Evolutionary conservation across 1,140 invertebrate species (phyloP).

Genomic region (Saccostrea echinata): DNA sequence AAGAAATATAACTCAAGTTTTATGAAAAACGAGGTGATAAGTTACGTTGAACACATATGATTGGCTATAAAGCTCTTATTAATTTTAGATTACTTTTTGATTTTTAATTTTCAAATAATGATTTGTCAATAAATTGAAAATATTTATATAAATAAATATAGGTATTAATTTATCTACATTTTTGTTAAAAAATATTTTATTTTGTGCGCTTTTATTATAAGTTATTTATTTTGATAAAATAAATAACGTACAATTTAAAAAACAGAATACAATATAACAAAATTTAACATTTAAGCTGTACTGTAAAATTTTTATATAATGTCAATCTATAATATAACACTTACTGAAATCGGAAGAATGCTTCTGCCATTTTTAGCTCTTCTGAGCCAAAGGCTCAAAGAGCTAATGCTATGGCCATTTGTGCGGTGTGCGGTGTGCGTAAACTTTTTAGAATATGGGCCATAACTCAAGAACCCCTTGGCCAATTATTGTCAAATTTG

Average conservation of each 20-base stretch:
- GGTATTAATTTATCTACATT: background rate
- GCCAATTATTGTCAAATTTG: too few species aligned
- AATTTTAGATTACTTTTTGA: too few species aligned
- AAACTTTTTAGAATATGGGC: too few species aligned
- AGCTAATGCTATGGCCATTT: too few species aligned
- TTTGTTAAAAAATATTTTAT: background rate
- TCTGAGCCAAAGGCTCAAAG: too few species aligned
- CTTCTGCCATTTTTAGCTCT: too few species aligned
- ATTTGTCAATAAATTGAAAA: background rate
- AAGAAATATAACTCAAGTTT: constrained; percentile 18
- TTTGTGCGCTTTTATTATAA: background rate
- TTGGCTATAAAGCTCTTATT: background rate
- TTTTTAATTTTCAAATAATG: too few species aligned
- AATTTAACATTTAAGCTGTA: too few species aligned
- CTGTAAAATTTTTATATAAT: too few species aligned
- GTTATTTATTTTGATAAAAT: background rate
- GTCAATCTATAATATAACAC: background rate
- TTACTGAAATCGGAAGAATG: background rate
- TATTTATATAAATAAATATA: background rate
- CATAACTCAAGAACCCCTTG: too few species aligned
- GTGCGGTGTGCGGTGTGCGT: too few species aligned
- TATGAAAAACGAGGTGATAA: too few species aligned
- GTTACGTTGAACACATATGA: background rate
- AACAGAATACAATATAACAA: background rate
- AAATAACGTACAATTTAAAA: background rate